Base-by-base conservation (phyloP, 2,888 invertebrate genomes). In the Scaptomyza flava region DNA sequence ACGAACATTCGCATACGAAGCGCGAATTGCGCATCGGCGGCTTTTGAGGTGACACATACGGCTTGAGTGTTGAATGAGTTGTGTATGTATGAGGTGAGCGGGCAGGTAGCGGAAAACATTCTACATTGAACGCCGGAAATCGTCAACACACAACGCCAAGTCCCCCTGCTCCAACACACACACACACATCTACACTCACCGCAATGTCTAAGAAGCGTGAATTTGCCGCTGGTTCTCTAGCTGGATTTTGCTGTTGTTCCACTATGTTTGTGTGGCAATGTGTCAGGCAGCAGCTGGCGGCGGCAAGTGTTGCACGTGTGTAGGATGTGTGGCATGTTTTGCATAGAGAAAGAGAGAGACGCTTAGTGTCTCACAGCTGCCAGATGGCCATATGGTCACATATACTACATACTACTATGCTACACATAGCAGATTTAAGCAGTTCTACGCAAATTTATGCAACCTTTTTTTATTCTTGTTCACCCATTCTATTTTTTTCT, bases 401-500 rank as follows among this genome's bases (percentile, higher is more conserved):
- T 41, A 41, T 41, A 41, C 27, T 34, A 9, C 36, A 36, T n/a
- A 34, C 42, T n/a, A 34, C 42, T 17, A 47, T 47, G 17, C 31
- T 51, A 54, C 63, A 67, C 57, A 63, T 64, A 68, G 56, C 54
- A 69, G 83, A 85, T 86, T 81, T 80, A 82, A 85, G 65, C 86
- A 77, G 69, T 80, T 60, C 36, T 54, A 65, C 77, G 65, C 64
- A 80, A 83, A 83, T 86, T 65, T 86, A 86, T 81, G 70, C 84
- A 77, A 77, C 72, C 67, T 62, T 68, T 60, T 60, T 52, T 46
- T 23, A 33, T 52, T 56, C 17, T 48, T 50, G 42, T 58, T 33
- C 42, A n/a, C 38, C 43, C 46, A 58, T 54, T 45, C 46, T 43
- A 30, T 34, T 63, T 41, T 65, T 48, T 54, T 27, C 51, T 12